phyloP scores from a whole-genome alignment of 2,888 invertebrate species.

The Pediacus dermestoides region DNA sequence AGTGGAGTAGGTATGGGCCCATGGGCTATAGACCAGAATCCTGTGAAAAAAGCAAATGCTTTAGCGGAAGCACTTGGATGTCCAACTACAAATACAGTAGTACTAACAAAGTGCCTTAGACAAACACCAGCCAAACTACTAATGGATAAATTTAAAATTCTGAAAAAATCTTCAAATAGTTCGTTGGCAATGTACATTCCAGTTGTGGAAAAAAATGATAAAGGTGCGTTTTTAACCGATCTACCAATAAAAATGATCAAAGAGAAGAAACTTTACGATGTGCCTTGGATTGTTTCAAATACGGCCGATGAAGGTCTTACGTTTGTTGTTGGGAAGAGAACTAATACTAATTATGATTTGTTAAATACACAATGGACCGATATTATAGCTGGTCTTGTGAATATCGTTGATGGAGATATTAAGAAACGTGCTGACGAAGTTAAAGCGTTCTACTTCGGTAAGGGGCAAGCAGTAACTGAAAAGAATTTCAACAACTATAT shows the following conservation, averaged over 20 bases:
- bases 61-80: slow-evolving; percentile 37
- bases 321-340: slow-evolving; percentile 9
- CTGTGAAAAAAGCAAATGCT: slow-evolving; percentile 28
- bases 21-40: slow-evolving; percentile 34
- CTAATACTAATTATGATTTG: no score
- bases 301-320: slow-evolving; percentile 25
- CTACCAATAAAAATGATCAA: slow-evolving; percentile 37
- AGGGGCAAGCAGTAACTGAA: not conserved
- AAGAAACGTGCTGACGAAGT: not conserved
- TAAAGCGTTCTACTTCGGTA: slow-evolving; percentile 1
- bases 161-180: no score
- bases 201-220: slow-evolving; percentile 23
- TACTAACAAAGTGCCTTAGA: slow-evolving; percentile 37
- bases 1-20: slow-evolving; percentile 37
- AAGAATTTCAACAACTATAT: no score
- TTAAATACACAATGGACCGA: slow-evolving; percentile 1
- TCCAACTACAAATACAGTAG: slow-evolving; percentile 26
- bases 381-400: no score
- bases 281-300: slow-evolving; percentile 44
- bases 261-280: slow-evolving; percentile 34
- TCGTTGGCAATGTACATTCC: slow-evolving; percentile 38
- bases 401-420: no score
- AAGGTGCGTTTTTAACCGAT: slow-evolving; percentile 35
- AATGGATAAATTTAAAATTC: no score
- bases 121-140: slow-evolving; percentile 30